Conservation (phyloP, 2,888 invertebrate genomes). For the Anarsia innoxiella region DNA sequence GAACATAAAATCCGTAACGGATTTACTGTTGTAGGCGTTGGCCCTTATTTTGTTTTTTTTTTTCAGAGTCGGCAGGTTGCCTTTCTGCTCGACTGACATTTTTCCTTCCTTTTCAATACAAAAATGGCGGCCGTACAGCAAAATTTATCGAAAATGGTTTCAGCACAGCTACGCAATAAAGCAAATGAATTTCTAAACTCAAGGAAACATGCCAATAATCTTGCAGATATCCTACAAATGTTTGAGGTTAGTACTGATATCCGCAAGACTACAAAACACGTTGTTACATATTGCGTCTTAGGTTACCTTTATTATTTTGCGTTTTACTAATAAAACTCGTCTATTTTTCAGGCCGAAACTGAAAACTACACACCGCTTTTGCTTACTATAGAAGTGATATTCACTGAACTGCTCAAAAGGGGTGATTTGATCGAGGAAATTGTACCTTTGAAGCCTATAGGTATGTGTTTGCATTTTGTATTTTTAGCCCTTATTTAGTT, state of each 20-base stretch:
- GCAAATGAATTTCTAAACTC: constrained; percentile 82
- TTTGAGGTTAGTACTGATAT: constrained; percentile 72
- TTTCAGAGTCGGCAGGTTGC: constrained; percentile 24
- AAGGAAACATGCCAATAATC: constrained; percentile 77
- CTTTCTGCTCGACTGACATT: constrained; percentile 21
- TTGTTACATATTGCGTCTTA: constrained; percentile 33
- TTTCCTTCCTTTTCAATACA: constrained; percentile 55
- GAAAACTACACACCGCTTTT: constrained; percentile 75
- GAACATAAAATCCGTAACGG: too few relatives aligned
- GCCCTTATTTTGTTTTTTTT: too few relatives aligned
- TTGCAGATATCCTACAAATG: constrained; percentile 80
- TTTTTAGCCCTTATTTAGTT: neutral
- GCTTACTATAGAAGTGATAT: constrained; percentile 82
- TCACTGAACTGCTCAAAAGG: constrained; percentile 79
- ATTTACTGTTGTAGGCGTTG: too few relatives aligned
- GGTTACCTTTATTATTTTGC: constrained; percentile 16
- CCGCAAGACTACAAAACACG: constrained; percentile 5
- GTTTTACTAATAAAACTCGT: constrained; percentile 15
- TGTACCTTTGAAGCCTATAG: constrained; percentile 73
- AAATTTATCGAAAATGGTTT: constrained; percentile 74
- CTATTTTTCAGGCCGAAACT: constrained; percentile 54
- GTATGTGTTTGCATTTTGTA: constrained; percentile 36
- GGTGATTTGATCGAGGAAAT: constrained; percentile 78
- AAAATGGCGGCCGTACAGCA: constrained; percentile 62
- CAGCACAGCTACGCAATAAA: constrained; percentile 79